phyloP scores from a whole-genome alignment of 2,113 vertebrate species.

The Arizona elegans region DNA sequence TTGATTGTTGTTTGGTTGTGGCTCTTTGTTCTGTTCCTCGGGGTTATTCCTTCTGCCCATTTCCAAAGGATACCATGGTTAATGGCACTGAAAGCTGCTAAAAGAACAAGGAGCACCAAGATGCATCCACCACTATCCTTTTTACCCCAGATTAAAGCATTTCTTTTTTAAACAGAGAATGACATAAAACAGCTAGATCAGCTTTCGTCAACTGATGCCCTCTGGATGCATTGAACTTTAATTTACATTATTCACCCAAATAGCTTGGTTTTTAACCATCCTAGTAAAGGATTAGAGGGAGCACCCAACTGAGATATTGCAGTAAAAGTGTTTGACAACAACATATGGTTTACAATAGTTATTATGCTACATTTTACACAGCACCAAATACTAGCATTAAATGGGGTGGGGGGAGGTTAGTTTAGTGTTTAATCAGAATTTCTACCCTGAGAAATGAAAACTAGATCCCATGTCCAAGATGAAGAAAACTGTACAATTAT shows the following conservation, averaged over 20 bases:
- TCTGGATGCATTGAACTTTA: not conserved
- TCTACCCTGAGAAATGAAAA: not conserved
- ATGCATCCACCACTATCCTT: not conserved
- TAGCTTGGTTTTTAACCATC: not conserved
- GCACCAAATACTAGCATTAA: not conserved
- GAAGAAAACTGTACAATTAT: not conserved
- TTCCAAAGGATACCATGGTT: not conserved
- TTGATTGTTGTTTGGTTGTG: not conserved
- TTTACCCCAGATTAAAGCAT: not conserved
- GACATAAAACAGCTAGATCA: not conserved
- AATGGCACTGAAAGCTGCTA: not conserved
- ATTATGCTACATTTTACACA: not conserved
- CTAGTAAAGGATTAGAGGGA: not conserved
- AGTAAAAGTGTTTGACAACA: not conserved
- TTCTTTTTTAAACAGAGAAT: not conserved
- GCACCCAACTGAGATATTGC: not conserved
- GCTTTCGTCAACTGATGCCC: not conserved
- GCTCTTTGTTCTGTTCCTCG: not conserved
- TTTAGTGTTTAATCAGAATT: not conserved
- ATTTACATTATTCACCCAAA: not conserved
- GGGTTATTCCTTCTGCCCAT: not conserved
- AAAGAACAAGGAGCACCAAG: not conserved
- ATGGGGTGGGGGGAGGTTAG: no score
- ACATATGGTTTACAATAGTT: not conserved
- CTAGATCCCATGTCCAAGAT: not conserved